Conservation (phyloP, 2,888 invertebrate genomes). For the Drosophila monieri region DNA sequence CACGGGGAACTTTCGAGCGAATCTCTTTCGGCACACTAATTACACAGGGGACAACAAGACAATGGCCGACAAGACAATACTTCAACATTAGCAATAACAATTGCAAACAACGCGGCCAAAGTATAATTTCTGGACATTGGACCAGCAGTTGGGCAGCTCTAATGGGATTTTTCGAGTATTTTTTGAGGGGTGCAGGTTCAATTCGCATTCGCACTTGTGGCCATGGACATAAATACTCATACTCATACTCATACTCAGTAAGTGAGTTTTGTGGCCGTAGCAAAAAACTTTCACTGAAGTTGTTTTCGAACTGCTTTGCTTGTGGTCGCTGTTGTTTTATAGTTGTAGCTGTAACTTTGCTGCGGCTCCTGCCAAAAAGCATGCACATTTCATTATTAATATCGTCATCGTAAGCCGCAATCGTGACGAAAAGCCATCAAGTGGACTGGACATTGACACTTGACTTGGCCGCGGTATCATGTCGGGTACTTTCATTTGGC, state of each 20-base stretch:
- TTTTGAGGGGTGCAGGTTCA: constrained; percentile 45
- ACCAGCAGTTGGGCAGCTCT: constrained; percentile 39
- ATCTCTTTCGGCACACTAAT: constrained; percentile 64
- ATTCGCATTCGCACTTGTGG: constrained; percentile 47
- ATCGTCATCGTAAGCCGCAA: constrained; percentile 55
- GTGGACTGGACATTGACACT: constrained; percentile 75
- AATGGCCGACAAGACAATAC: constrained; percentile 25
- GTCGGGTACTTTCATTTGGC: constrained; percentile 66
- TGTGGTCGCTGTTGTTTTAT: constrained; percentile 23
- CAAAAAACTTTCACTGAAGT: constrained; percentile 74
- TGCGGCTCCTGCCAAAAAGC: constrained; percentile 71
- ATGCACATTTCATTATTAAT: constrained; percentile 66
- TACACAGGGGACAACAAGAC: constrained; percentile 39
- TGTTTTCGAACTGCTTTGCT: constrained; percentile 54
- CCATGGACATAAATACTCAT: constrained; percentile 30
- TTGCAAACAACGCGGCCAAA: constrained; percentile 20
- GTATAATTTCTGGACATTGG: constrained; percentile 45
- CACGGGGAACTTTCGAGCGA: constrained; percentile 46
- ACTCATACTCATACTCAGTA: constrained; percentile 18
- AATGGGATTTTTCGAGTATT: constrained; percentile 41
- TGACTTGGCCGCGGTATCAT: constrained; percentile 49
- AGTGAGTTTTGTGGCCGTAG: constrained; percentile 40
- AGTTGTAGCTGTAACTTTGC: constrained; percentile 28
- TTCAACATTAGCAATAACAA: constrained; percentile 31
- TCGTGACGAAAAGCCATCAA: constrained; percentile 76